Base-by-base conservation (phyloP, 2,888 invertebrate species). In the Laothoe populi region DNA sequence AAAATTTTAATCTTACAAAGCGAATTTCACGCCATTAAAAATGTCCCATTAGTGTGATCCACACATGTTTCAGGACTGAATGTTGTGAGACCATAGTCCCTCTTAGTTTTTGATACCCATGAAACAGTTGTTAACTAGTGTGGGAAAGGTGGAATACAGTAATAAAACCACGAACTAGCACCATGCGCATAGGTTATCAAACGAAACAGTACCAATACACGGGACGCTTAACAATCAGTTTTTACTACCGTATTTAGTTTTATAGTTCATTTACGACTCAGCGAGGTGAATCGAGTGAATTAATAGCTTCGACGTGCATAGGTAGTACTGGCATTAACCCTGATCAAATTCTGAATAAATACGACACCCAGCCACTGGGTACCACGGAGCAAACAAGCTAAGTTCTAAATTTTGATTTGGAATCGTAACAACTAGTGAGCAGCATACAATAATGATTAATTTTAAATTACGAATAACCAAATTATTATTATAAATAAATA, bases 261-360 rank as follows among this genome's bases (percentile, higher is more conserved):
- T 53, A 53, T 53, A 19, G 16, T 4, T 53, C 11, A 53, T 53
- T 53, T 19, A 53, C 35, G 19, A 49, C 31, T 16, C 31, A 24
- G 23, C 13, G 11, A 21, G 19, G n/a, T 19, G 46, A 46, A 19
- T 16, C 2, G 19, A 19, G 0, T 16, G 10, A 11, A 16, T 53
- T 53, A 53, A 35, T 31, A 8, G 35, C 19, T 48, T 11, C 35
- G 35, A 53, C 53, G 35, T 53, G 53, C 4, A 2, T 46, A 24
- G 13, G 13, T 19, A 44, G 44, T 24, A n/a, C 13, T 13, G 19
- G 10, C n/a, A n/a, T n/a, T n/a, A n/a, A 11, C 19, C 19, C 19
- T 53, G 35, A 35, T 53, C 35, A 53, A 35, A 53, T 0, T 19
- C 53, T 53, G 35, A 4, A 19, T 53, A 53, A 35, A 31, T 49